Percentiles rank a stretch among this genome's conserved stretches.
These are phyloP conservation scores for Seriola dumerili DNA, from an alignment of 2,113 vertebrate species.

Conservation along the genomic window DNA sequence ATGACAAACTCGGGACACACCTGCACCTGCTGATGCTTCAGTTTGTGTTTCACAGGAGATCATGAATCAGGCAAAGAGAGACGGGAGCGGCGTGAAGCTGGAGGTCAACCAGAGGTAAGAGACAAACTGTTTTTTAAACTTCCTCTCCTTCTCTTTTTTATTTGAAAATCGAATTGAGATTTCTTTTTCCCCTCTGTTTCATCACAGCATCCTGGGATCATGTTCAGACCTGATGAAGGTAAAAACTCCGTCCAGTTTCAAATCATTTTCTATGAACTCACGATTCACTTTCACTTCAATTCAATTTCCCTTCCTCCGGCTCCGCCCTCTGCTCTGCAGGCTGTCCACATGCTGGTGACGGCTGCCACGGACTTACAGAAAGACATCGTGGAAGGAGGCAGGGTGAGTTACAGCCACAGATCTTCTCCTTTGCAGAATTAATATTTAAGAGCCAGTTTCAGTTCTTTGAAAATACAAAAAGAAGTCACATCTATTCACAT, in stretches of 20 bases:
- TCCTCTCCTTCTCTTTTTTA: background rate
- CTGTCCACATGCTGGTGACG: constrained; percentile 91
- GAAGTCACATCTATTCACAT: too few relatives aligned
- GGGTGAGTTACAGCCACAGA: constrained; percentile 83
- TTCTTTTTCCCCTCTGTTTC: background rate
- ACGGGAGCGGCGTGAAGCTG: constrained; percentile 90
- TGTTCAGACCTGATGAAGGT: constrained; percentile 95
- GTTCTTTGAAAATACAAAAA: too few relatives aligned
- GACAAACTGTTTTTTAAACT: rapidly evolving
- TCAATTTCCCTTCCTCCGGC: background rate
- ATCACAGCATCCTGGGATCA: constrained; percentile 92
- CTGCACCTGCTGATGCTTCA: background rate
- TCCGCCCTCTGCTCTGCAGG: constrained; percentile 74
- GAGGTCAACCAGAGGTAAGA: constrained; percentile 96
- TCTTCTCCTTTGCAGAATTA: too few relatives aligned
- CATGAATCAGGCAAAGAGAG: constrained; percentile 90
- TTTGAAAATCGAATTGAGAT: background rate
- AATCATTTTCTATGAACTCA: background rate
- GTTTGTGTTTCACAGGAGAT: constrained; percentile 87
- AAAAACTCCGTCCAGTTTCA: background rate
- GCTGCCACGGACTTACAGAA: constrained; percentile 94
- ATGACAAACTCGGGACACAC: background rate
- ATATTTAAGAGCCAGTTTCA: too few relatives aligned
- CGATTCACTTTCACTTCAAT: background rate
- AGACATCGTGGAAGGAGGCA: constrained; percentile 95